Evolutionary conservation across 2,888 invertebrate genomes (phyloP).

Genomic region (Zele albiditarsus): DNA sequence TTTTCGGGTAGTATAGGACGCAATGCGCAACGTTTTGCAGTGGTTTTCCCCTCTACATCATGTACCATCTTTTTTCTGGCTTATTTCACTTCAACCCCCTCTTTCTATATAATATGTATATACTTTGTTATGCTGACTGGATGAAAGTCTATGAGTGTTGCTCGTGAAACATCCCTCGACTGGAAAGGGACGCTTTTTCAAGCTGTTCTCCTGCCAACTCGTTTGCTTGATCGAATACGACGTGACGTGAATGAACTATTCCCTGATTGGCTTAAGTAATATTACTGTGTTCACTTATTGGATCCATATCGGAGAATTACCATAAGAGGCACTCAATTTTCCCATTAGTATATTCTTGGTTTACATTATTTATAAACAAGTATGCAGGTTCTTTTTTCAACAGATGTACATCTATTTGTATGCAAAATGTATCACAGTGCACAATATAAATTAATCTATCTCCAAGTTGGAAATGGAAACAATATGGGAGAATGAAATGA

Average conservation of each 20-base stretch:
- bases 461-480: too few species aligned
- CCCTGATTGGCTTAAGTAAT: neutral
- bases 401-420: too few species aligned
- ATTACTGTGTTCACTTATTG: neutral
- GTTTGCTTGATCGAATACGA: slow-evolving; percentile 20
- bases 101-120: neutral
- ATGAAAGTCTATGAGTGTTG: slow-evolving; percentile 11
- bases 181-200: slow-evolving; percentile 25
- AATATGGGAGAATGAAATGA: too few species aligned
- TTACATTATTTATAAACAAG: too few species aligned
- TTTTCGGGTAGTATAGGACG: slow-evolving; percentile 45
- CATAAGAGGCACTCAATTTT: too few species aligned
- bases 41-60: slow-evolving; percentile 43
- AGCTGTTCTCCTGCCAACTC: slow-evolving; percentile 30
- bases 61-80: neutral
- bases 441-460: too few species aligned
- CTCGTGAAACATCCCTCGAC: slow-evolving; percentile 34
- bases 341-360: too few species aligned
- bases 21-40: slow-evolving; percentile 63
- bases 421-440: too few species aligned
- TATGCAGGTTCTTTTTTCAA: too few species aligned
- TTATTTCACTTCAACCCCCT: neutral
- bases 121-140: neutral
- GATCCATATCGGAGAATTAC: neutral
- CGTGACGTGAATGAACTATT: slow-evolving; percentile 33